Conservation (phyloP, 2,113 vertebrate genomes). For the Andinoacara biseriatus region DNA sequence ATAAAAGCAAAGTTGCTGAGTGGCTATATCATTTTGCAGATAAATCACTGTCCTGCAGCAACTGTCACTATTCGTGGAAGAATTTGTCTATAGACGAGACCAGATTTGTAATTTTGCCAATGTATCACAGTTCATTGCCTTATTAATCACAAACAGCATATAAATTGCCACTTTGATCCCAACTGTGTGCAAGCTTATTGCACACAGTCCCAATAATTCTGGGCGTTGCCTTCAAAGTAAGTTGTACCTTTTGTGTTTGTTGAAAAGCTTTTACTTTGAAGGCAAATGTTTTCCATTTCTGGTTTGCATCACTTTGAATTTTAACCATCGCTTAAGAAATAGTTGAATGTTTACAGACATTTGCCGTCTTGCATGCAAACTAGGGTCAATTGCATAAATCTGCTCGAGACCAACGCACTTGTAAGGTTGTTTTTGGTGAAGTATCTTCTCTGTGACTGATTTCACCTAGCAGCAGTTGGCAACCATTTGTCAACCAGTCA, state of each 20-base stretch:
- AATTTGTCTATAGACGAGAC: background rate
- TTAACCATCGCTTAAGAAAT: background rate
- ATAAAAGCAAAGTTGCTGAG: background rate
- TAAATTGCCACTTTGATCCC: too few relatives aligned
- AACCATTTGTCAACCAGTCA: background rate
- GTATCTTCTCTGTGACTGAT: background rate
- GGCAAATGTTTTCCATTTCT: too few relatives aligned
- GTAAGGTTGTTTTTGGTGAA: background rate
- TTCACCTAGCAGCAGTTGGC: background rate
- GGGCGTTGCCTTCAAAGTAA: background rate
- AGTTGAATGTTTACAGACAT: background rate
- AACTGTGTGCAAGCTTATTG: background rate
- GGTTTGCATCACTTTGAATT: too few relatives aligned
- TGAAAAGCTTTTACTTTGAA: background rate
- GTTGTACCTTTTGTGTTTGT: background rate
- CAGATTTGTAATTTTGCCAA: background rate
- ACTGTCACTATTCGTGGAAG: background rate
- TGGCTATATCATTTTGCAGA: background rate
- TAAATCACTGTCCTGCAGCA: background rate
- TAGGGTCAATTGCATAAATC: background rate
- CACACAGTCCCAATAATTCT: background rate
- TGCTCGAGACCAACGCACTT: background rate
- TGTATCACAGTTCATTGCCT: background rate
- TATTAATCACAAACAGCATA: background rate
- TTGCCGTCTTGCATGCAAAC: background rate